Evolutionary conservation across 2,888 invertebrate genomes (phyloP), one percentile per base, ranked within the genome.

Genomic region (Hypomecis punctinalis): DNA sequence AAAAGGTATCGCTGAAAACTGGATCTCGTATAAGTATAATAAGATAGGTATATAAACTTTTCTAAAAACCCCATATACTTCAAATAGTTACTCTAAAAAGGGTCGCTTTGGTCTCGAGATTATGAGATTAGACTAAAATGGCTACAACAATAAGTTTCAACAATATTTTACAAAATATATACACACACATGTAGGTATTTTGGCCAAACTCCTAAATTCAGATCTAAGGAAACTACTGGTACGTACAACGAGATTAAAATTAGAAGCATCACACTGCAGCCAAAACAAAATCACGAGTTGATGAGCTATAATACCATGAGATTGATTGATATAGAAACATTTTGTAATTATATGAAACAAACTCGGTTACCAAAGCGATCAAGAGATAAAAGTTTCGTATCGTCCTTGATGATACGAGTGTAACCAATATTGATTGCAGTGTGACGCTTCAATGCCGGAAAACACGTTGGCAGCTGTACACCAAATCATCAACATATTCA

Each of bases 61-160:
- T 91, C 88, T 91, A 91, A 90, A 91, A 90, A 84, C 79, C 82
- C 84, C 83, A 82, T 85, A 86, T 81, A 84, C 78, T 75, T 76
- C 79, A 76, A 77, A 88, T 88, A 89, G 84, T 85, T 85, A 81
- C 73, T 90, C 85, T 90, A 90, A 89, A 90, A 89, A 85, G 84
- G 83, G 81, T 88, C 85, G 84, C 81, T 84, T 92, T 92, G 92
- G 92, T 92, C 92, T 88, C 86, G 89, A 91, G 86, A 90, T 88
- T 91, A 84, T 84, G 88, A 87, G 83, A 88, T 86, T 80, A 81
- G 71, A 80, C 84, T 90, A 89, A 81, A 74, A 81, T 82, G 70
- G 78, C 85, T 89, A 89, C 84, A 86, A 86, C 80, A 85, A 75
- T 80, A 77, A 79, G 75, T 79, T 82, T 85, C 81, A 90, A 90